phyloP scores from a whole-genome alignment of 1,140 invertebrate genomes.

The Bombus superbus region DNA sequence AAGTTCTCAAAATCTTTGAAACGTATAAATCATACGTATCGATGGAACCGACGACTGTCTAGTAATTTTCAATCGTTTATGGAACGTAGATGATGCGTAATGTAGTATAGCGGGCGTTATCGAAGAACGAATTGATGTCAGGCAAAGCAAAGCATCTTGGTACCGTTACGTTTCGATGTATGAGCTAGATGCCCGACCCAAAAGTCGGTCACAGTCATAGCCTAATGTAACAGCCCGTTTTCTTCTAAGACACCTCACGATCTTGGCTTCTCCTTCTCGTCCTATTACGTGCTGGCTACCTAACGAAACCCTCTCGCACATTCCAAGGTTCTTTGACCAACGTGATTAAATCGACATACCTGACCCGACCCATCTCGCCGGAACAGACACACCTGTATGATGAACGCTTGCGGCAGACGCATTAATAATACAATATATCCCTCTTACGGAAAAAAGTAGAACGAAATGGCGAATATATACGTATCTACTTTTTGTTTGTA shows the following conservation, averaged over 20 bases:
- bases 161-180: conserved; percentile 80
- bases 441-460: background rate
- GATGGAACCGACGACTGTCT: background rate
- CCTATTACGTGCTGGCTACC: conserved; percentile 1
- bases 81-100: conserved; percentile 15
- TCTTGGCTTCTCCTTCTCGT: conserved; percentile 48
- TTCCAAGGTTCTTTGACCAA: conserved; percentile 43
- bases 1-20: too few relatives aligned
- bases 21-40: background rate
- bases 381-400: conserved; percentile 15
- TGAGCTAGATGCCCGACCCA: conserved; percentile 77
- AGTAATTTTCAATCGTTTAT: conserved; percentile 5
- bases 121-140: conserved; percentile 77
- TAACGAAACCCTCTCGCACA: conserved; percentile 52
- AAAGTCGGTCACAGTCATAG: conserved; percentile 79
- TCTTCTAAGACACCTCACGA: conserved; percentile 66
- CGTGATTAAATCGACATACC: conserved; percentile 56
- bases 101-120: conserved; percentile 43
- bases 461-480: background rate
- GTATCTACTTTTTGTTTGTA: background rate
- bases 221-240: conserved; percentile 75
- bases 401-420: background rate
- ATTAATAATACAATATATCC: background rate
- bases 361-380: conserved; percentile 26
- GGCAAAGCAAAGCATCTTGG: conserved; percentile 74